A percentile compares a stretch with the other conserved stretches of the same genome.
phyloP scores from a whole-genome alignment of 2,888 invertebrate species.

The Mesochorus sp. region DNA sequence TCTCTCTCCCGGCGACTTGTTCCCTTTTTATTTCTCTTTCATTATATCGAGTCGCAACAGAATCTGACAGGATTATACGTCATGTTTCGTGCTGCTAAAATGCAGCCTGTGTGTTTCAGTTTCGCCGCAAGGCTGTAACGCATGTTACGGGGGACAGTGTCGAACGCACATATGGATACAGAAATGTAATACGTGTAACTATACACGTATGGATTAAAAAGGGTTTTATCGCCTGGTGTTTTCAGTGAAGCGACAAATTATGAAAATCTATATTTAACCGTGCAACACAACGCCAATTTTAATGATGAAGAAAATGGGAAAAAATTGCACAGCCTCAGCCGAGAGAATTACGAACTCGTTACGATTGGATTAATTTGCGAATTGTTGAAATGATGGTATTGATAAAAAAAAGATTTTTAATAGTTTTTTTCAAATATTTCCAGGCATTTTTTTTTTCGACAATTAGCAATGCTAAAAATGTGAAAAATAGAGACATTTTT shows the following conservation, averaged over 20 bases:
- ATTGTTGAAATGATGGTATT: not conserved
- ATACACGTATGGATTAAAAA: not conserved
- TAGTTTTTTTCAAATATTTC: no score
- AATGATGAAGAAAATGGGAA: constrained; percentile 17
- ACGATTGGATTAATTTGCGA: not conserved
- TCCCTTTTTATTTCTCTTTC: constrained; percentile 20
- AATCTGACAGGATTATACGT: constrained; percentile 55
- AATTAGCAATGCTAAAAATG: no score
- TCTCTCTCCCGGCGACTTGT: constrained; percentile 31
- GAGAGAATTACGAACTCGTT: not conserved
- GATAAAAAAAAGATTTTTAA: not conserved
- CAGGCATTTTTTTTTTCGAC: no score
- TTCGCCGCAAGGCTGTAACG: constrained; percentile 12
- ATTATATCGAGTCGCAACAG: constrained; percentile 44
- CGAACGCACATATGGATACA: not conserved
- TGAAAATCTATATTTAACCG: constrained; percentile 29
- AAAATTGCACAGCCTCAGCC: constrained; percentile 13
- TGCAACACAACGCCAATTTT: constrained; percentile 32
- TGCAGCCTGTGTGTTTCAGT: constrained; percentile 36
- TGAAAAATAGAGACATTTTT: no score
- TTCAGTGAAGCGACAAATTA: constrained; percentile 28
- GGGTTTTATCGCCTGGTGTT: constrained; percentile 29
- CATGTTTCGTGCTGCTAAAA: constrained; percentile 55
- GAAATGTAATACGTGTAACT: constrained; percentile 14
- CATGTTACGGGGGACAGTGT: not conserved